phyloP scores from a whole-genome alignment of 2,113 vertebrate species.

The Melanerpes aurifrons region DNA sequence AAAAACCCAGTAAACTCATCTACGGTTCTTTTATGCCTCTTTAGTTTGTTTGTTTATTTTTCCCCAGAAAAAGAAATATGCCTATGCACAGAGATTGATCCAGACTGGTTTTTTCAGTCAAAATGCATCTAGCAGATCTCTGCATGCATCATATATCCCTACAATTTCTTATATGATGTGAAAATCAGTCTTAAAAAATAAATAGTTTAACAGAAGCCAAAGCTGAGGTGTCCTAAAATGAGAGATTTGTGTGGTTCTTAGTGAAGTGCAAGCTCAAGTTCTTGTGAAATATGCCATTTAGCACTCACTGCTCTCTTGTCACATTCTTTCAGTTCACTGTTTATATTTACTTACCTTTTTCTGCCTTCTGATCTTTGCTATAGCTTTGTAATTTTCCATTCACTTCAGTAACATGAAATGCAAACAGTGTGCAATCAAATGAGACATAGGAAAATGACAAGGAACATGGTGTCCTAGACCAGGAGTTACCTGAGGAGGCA shows the following conservation, averaged over 20 bases:
- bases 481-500: not conserved
- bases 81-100: not conserved
- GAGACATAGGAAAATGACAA: not conserved
- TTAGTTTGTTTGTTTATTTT: no score
- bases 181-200: conserved; percentile 42
- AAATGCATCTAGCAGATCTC: conserved; percentile 33
- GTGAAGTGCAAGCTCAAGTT: not conserved
- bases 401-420: not conserved
- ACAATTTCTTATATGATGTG: conserved; percentile 33
- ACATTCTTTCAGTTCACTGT: conserved; percentile 21
- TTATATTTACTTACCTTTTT: conserved; percentile 32
- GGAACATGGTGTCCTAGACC: not conserved
- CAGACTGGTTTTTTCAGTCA: not conserved
- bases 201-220: not conserved
- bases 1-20: fast-evolving
- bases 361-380: conserved; percentile 11
- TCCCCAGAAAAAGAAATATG: not conserved
- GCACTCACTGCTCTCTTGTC: not conserved
- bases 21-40: not conserved
- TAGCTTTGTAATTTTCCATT: conserved; percentile 4
- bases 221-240: conserved; percentile 4
- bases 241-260: not conserved
- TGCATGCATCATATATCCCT: not conserved
- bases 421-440: not conserved
- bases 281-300: conserved; percentile 30